Evolutionary conservation across 2,113 vertebrate species (phyloP).

Genomic region (Eulemur rufifrons): DNA sequence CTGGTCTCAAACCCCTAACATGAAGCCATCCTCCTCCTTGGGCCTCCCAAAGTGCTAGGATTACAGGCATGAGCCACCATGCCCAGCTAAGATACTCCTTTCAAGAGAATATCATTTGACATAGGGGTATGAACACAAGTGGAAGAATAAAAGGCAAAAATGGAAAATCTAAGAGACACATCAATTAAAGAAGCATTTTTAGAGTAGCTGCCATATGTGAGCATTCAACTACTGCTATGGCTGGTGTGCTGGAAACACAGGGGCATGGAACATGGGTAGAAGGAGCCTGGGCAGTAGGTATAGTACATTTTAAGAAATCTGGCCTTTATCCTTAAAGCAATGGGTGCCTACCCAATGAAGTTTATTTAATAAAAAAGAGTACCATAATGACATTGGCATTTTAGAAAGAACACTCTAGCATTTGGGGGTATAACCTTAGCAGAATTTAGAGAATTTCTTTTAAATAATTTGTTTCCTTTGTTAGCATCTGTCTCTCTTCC

Average conservation of each 20-base stretch:
- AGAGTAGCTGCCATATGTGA: neutral
- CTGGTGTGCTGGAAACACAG: neutral
- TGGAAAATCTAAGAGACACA: neutral
- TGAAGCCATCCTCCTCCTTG: too few species aligned
- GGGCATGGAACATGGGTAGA: neutral
- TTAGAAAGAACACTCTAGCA: neutral
- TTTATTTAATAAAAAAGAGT: neutral
- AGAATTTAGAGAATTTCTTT: neutral
- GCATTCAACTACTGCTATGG: neutral
- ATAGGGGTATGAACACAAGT: neutral
- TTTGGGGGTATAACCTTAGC: neutral
- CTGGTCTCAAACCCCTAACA: too few species aligned
- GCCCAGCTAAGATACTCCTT: neutral
- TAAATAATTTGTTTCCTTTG: neutral
- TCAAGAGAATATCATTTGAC: neutral
- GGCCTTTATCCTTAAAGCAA: neutral
- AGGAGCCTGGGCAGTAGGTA: neutral
- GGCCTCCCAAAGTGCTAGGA: too few species aligned
- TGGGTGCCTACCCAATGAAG: neutral
- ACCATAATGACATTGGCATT: neutral
- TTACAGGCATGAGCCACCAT: too few species aligned
- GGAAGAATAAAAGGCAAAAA: neutral
- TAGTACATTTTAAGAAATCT: neutral
- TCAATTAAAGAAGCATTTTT: neutral
- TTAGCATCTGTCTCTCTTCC: neutral